These are phyloP conservation scores for Hydrozoanthus gracilis DNA, from an alignment of 92 coral and sea anemone species.

Conservation along the genomic window DNA sequence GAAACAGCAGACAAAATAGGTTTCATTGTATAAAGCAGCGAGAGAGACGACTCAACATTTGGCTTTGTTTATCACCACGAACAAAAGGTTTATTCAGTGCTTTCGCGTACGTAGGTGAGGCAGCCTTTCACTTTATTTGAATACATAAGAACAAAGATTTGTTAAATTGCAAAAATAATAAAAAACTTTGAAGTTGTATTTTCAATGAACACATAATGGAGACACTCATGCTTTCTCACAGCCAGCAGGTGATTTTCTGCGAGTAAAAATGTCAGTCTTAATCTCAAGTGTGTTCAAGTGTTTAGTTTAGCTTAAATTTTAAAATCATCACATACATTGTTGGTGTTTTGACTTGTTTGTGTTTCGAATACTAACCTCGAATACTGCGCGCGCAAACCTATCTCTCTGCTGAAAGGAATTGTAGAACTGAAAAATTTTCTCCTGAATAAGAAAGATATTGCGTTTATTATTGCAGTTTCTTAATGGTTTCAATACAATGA, in stretches of 20 bases:
- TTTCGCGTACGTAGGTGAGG: too few species aligned
- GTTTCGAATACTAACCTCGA: background rate
- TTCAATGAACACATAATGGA: background rate
- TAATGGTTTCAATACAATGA: background rate
- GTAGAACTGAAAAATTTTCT: background rate
- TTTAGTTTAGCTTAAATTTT: slow-evolving; percentile 7
- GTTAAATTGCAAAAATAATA: too few species aligned
- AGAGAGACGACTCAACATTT: too few species aligned
- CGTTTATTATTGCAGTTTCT: background rate
- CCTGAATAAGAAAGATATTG: slow-evolving; percentile 9
- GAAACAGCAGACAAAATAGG: too few species aligned
- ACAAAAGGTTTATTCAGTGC: too few species aligned
- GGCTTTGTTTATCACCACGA: too few species aligned
- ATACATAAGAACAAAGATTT: too few species aligned
- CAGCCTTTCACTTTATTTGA: too few species aligned
- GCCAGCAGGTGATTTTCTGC: background rate
- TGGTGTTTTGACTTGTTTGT: background rate
- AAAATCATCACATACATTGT: background rate
- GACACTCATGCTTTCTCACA: background rate
- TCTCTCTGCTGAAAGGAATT: background rate
- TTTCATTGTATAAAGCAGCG: too few species aligned
- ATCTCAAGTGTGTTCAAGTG: background rate
- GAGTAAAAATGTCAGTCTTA: background rate
- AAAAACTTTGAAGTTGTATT: background rate
- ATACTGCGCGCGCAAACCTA: background rate